Base-by-base conservation (phyloP, 2,888 invertebrate genomes). In the Andrena dorsata region DNA sequence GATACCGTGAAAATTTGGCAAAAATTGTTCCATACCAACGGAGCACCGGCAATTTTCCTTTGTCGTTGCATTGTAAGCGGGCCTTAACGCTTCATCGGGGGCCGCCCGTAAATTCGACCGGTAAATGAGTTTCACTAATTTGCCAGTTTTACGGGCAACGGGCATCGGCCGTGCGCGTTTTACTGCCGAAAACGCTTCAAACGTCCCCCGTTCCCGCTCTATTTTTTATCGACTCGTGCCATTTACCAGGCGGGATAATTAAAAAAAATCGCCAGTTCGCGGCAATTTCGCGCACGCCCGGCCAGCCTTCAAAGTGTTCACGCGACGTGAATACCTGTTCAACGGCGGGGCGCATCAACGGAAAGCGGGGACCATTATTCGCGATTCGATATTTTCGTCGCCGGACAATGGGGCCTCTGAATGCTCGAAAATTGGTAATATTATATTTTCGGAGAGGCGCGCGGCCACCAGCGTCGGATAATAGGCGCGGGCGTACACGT, bases 361-460 rank as follows among this genome's bases (percentile, higher is more conserved):
- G 4, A 71, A 23, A 49, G 26, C n/a, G n/a, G 47, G n/a, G 32
- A 23, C 70, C 79, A 70, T 80, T 80, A 77, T 53, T 71, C 60
- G 47, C 30, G 68, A 72, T 78, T 68, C 72, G 78, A 80, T 78
- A 80, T 66, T 80, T 78, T 72, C 78, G 56, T 13, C 49, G 32
- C 30, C 13, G 66, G 10, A 78, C 72, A 80, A 80, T 72, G 79
- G 79, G 8, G 26, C 58, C 32, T 72, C 35, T 58, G 80, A 80
- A 80, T 78, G 68, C 35, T 26, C 30, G 80, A 79, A 69, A 80
- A 80, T 80, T 80, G 80, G 73, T 79, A 80, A 80, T 73, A 72
- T 79, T 79, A 78, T 72, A 79, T 80, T 80, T 79, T 80, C 30
- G 41, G 16, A 5, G 16, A 16, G 41, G 23, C 32, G 13, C 10